Evolutionary conservation across 2,797 vertebrate genomes (phyloP).

Genomic region (Scyliorhinus canicula): DNA sequence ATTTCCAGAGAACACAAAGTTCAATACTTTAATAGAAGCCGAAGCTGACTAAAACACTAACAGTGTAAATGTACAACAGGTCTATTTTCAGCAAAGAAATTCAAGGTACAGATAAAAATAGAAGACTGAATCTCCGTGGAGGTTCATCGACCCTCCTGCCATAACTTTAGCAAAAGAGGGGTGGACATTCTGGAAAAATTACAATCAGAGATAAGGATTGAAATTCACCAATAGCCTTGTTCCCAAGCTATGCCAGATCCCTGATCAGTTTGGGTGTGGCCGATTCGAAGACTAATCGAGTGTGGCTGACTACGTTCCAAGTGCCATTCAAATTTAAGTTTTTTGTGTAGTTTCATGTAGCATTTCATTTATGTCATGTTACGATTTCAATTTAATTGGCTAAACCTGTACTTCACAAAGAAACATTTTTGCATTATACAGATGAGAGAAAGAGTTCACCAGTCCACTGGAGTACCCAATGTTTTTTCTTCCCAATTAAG

Average conservation of each 20-base stretch:
- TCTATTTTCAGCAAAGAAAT: neutral
- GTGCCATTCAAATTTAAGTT: neutral
- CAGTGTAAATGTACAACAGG: neutral
- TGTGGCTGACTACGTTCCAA: neutral
- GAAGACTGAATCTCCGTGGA: neutral
- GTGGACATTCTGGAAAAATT: neutral
- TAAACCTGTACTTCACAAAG: neutral
- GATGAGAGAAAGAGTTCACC: neutral
- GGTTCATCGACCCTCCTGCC: neutral
- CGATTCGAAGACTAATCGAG: neutral
- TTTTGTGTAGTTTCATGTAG: neutral
- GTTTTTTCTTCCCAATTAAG: too few species aligned
- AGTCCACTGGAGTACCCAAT: too few species aligned
- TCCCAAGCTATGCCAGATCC: neutral
- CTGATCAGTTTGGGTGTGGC: neutral
- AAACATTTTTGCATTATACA: neutral
- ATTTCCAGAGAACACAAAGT: neutral
- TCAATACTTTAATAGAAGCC: neutral
- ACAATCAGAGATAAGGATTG: neutral
- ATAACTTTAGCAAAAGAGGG: neutral
- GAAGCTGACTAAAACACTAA: neutral
- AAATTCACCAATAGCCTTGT: neutral
- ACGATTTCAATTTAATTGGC: neutral
- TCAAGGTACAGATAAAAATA: neutral
- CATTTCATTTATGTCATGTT: neutral